phyloP scores from a whole-genome alignment of 2,113 vertebrate genomes.

The Trinectes maculatus region DNA sequence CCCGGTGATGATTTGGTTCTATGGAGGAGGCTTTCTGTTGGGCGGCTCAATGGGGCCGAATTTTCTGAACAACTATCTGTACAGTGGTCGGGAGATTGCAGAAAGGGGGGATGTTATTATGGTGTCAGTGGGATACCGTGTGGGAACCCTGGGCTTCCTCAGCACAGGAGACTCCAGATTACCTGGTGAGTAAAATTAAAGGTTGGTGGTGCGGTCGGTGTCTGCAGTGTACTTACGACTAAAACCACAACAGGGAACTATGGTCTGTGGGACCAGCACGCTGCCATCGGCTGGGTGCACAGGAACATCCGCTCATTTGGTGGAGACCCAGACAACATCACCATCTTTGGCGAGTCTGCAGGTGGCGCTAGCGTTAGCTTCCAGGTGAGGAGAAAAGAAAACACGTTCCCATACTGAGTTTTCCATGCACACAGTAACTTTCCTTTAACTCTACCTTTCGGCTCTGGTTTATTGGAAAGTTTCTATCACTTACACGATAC shows the following conservation, averaged over 20 bases:
- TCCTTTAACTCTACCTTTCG: too few relatives aligned
- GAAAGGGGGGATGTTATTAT: slow-evolving; percentile 90
- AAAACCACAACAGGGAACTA: slow-evolving; percentile 88
- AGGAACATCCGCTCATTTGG: slow-evolving; percentile 93
- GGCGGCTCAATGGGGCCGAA: slow-evolving; percentile 86
- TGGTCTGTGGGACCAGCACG: slow-evolving; percentile 94
- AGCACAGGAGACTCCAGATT: slow-evolving; percentile 88
- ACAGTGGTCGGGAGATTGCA: slow-evolving; percentile 88
- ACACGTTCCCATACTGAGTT: too few relatives aligned
- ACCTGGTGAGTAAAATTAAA: slow-evolving; percentile 44
- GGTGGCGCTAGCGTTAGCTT: slow-evolving; percentile 82
- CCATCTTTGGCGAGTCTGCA: slow-evolving; percentile 95
- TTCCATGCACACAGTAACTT: too few relatives aligned
- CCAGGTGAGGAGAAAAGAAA: slow-evolving; percentile 81
- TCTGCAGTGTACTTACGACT: too few relatives aligned
- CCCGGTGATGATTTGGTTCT: slow-evolving; percentile 94
- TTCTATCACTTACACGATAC: too few relatives aligned
- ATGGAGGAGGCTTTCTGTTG: slow-evolving; percentile 86
- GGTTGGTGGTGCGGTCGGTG: too few relatives aligned
- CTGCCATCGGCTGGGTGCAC: slow-evolving; percentile 94
- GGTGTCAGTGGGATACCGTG: slow-evolving; percentile 90
- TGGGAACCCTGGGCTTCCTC: slow-evolving; percentile 92
- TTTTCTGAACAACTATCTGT: slow-evolving; percentile 88
- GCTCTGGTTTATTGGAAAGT: too few relatives aligned
- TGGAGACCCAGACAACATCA: slow-evolving; percentile 90